These are phyloP conservation scores for Coccyzus lansbergi DNA, from an alignment of 2,797 vertebrate species.

Conservation along the genomic window DNA sequence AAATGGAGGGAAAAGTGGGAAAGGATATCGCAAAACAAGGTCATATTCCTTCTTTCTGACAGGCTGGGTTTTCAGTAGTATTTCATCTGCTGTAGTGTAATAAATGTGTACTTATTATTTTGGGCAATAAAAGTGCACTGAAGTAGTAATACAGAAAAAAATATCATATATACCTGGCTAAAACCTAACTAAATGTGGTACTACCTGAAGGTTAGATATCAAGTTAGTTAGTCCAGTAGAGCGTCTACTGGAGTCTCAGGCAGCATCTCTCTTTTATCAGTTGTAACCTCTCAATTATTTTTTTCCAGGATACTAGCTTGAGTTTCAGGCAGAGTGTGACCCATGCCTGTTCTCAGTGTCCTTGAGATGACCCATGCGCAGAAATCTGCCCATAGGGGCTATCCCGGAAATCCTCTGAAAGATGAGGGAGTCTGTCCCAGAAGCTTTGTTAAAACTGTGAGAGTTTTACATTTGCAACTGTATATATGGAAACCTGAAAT, in stretches of 20 bases:
- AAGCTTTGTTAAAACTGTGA: background rate
- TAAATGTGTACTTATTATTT: background rate
- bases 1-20: background rate
- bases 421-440: background rate
- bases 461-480: background rate
- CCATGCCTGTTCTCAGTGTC: background rate
- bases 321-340: background rate
- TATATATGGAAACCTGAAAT: background rate
- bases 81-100: background rate
- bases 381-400: background rate
- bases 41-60: background rate
- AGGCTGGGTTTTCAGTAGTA: background rate
- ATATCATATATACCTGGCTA: too few species aligned
- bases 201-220: background rate
- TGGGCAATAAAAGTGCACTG: background rate
- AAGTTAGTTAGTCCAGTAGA: background rate
- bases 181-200: background rate
- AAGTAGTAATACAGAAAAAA: background rate
- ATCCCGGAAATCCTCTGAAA: background rate
- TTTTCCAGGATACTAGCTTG: background rate
- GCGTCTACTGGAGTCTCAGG: background rate
- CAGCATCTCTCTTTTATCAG: background rate
- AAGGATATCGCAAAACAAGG: background rate
- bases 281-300: background rate
- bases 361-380: background rate